Evolutionary conservation across 2,113 vertebrate genomes (phyloP).

Genomic region (Shinisaurus crocodilurus): DNA sequence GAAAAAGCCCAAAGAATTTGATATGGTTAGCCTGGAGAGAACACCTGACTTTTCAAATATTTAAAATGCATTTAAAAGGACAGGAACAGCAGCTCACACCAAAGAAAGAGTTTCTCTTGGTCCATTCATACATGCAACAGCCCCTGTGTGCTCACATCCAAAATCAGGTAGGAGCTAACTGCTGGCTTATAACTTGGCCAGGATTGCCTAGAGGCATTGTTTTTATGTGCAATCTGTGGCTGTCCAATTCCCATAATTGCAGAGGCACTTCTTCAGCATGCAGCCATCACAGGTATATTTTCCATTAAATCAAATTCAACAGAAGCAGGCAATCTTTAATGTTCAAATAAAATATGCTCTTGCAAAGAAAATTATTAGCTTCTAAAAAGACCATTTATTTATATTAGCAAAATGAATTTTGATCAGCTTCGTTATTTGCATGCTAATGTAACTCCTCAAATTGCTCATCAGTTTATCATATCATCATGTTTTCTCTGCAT

Average conservation of each 20-base stretch:
- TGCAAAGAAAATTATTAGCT: constrained; percentile 17
- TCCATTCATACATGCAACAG: background rate
- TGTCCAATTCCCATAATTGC: background rate
- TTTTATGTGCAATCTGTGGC: background rate
- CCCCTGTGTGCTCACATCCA: background rate
- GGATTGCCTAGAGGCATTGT: background rate
- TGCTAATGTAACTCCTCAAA: constrained; percentile 1
- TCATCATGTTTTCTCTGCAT: constrained; percentile 8
- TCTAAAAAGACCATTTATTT: constrained; percentile 3
- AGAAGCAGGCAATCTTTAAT: background rate
- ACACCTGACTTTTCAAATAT: background rate
- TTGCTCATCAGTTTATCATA: constrained; percentile 1
- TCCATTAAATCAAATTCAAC: background rate
- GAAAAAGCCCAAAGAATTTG: background rate
- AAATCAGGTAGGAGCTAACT: background rate
- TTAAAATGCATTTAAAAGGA: background rate
- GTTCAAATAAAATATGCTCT: constrained; percentile 6
- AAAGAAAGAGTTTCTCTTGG: background rate
- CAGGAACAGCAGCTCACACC: too few species aligned
- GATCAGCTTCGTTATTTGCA: background rate
- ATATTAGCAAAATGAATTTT: constrained; percentile 20
- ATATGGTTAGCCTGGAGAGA: background rate
- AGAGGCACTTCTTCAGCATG: background rate
- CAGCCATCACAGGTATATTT: background rate
- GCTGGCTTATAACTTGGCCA: background rate